These are phyloP conservation scores for Cyanistes caeruleus DNA, from an alignment of 2,113 vertebrate species.

Conservation along the genomic window DNA sequence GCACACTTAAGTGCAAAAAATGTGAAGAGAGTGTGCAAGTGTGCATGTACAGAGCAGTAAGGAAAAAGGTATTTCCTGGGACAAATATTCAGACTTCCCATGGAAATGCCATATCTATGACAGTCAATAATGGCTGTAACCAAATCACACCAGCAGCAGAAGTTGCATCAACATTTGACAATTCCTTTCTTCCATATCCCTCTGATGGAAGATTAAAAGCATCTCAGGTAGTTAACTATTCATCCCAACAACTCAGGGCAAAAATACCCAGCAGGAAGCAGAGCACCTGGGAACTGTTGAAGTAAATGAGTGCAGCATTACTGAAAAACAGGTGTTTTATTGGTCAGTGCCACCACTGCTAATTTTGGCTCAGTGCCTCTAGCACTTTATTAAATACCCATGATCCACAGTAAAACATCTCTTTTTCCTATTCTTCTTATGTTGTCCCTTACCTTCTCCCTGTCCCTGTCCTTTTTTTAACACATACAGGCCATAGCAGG, in stretches of 20 bases:
- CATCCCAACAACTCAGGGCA: not conserved
- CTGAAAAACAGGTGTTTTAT: not conserved
- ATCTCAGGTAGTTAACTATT: not conserved
- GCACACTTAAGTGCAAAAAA: not conserved
- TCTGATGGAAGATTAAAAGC: not conserved
- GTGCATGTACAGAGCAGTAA: not conserved
- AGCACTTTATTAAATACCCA: not conserved
- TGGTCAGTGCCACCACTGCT: not conserved
- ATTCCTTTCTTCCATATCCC: not conserved
- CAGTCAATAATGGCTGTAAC: not conserved
- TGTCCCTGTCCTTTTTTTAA: not conserved
- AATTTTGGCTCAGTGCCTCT: not conserved
- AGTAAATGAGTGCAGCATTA: not conserved
- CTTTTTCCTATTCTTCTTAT: not conserved
- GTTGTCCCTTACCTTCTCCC: not conserved
- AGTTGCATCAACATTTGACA: not conserved
- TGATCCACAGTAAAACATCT: not conserved
- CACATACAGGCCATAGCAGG: not conserved
- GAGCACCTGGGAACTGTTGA: not conserved
- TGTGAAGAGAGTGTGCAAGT: fast-evolving
- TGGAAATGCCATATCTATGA: not conserved
- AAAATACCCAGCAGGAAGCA: not conserved
- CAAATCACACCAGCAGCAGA: not conserved
- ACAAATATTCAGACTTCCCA: not conserved
- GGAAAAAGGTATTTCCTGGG: not conserved